Percentiles rank a stretch among this genome's conserved stretches.
phyloP scores from a whole-genome alignment of 2,113 vertebrate species.

The Epinephelus cyanopodus region DNA sequence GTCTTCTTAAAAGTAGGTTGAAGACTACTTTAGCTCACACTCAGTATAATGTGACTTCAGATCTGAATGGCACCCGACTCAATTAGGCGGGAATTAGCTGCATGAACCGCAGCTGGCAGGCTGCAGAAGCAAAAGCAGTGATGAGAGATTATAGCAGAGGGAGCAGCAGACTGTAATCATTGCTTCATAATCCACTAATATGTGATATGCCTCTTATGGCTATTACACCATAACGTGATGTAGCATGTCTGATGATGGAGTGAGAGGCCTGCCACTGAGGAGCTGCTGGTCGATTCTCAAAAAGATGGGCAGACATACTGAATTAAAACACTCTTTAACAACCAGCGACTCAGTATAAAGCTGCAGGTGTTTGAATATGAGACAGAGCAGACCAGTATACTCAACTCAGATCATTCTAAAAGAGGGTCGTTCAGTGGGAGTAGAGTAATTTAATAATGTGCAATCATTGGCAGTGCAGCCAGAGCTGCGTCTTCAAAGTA shows the following conservation, averaged over 20 bases:
- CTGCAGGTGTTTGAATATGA: not conserved
- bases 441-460: not conserved
- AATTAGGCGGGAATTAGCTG: constrained; percentile 71
- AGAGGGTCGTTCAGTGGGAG: not conserved
- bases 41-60: constrained; percentile 38
- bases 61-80: constrained; percentile 61
- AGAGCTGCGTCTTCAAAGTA: constrained; percentile 44
- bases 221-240: constrained; percentile 40
- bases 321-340: constrained; percentile 7
- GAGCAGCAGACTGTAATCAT: constrained; percentile 67
- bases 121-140: constrained; percentile 48
- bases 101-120: constrained; percentile 59
- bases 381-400: not conserved
- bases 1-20: constrained; percentile 44
- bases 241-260: constrained; percentile 26
- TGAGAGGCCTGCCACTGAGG: constrained; percentile 6
- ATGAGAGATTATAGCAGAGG: constrained; percentile 65
- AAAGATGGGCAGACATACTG: not conserved
- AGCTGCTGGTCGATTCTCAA: constrained; percentile 7
- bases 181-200: constrained; percentile 66
- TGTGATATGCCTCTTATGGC: constrained; percentile 49
- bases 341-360: not conserved
- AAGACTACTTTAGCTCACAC: constrained; percentile 30
- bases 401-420: not conserved
- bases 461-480: constrained; percentile 11